phyloP scores from a whole-genome alignment of 2,888 invertebrate genomes.

The Antitype chi region DNA sequence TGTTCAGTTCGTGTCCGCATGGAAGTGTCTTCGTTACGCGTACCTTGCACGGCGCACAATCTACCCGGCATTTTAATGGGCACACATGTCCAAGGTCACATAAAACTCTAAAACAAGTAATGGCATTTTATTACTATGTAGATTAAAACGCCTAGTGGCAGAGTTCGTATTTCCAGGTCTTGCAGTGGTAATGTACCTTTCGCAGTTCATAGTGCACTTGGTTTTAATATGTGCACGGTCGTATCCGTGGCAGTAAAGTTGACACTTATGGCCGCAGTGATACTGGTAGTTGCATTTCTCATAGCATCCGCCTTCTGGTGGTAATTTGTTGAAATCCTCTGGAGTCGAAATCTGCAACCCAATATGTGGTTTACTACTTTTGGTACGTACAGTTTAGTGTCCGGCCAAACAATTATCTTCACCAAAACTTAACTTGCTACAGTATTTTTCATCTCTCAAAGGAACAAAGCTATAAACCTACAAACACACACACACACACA shows the following conservation, averaged over 20 bases:
- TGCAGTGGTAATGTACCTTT: conserved; percentile 77
- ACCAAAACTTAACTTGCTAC: neutral
- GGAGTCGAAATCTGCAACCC: conserved; percentile 38
- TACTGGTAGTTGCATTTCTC: conserved; percentile 87
- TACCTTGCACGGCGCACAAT: conserved; percentile 85
- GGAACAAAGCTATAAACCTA: too few relatives aligned
- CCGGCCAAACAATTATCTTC: neutral
- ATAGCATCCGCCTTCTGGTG: conserved; percentile 92
- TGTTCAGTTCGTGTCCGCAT: conserved; percentile 86
- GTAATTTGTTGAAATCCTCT: conserved; percentile 85
- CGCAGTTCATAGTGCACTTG: conserved; percentile 87
- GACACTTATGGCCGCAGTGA: conserved; percentile 92
- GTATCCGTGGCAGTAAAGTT: conserved; percentile 90
- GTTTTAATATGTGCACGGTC: conserved; percentile 88
- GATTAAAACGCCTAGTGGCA: neutral
- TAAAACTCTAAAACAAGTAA: conserved; percentile 77
- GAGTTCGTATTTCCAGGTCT: neutral
- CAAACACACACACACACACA: too few relatives aligned
- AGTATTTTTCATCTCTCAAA: neutral
- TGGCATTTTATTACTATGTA: neutral
- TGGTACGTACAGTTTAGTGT: neutral
- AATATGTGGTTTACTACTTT: neutral
- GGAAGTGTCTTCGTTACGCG: conserved; percentile 81
- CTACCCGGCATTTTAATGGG: conserved; percentile 84
- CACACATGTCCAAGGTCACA: conserved; percentile 89